A percentile compares a stretch with the other conserved stretches of the same genome.
These are phyloP conservation scores for Ictalurus punctatus DNA, from an alignment of 2,113 vertebrate genomes.

Conservation along the genomic window DNA sequence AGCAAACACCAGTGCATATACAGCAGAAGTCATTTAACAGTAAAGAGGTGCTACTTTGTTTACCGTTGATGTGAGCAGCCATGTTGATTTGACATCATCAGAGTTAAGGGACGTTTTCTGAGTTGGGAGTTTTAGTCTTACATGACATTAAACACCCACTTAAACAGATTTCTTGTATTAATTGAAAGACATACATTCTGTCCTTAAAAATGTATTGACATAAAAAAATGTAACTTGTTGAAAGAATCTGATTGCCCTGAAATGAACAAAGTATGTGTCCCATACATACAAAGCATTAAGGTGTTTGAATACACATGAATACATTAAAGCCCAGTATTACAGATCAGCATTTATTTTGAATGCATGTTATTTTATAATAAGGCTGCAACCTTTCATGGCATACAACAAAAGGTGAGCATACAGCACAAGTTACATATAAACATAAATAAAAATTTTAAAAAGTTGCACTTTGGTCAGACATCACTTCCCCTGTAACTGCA, in stretches of 20 bases:
- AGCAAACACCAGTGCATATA: background rate
- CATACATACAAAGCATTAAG: background rate
- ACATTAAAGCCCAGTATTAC: background rate
- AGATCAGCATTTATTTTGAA: constrained; percentile 26
- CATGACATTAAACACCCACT: too few relatives aligned
- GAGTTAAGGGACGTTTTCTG: too few relatives aligned
- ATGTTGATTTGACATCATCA: background rate
- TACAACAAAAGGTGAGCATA: background rate
- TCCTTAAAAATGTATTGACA: background rate
- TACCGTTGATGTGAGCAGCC: background rate
- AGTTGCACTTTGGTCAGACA: constrained; percentile 29
- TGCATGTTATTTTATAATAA: constrained; percentile 5
- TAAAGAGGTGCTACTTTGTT: background rate
- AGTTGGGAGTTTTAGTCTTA: too few relatives aligned
- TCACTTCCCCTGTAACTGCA: background rate
- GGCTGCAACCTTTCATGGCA: background rate
- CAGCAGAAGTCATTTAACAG: background rate
- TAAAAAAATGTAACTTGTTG: background rate
- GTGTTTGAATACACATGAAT: background rate
- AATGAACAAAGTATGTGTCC: background rate
- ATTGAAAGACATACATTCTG: background rate
- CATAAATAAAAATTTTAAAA: background rate
- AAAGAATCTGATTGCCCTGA: background rate
- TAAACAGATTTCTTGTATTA: background rate
- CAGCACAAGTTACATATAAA: constrained; percentile 19